Conservation (phyloP, 2,797 vertebrate species). For the Aplochiton taeniatus region DNA sequence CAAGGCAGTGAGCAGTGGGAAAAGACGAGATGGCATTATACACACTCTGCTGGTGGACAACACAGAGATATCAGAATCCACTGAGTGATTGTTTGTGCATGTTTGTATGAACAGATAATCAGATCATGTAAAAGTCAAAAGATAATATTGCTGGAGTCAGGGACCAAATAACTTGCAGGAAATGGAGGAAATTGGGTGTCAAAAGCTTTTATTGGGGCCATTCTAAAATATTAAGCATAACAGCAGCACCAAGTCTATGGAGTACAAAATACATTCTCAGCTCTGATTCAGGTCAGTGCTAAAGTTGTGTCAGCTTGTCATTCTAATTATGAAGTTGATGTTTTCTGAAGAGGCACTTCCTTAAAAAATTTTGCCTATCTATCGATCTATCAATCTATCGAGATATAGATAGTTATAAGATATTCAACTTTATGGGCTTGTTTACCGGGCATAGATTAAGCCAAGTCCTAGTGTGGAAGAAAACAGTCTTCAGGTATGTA, state of each 20-base stretch:
- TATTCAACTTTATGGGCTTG: conserved; percentile 1
- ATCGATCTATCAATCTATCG: too few species aligned
- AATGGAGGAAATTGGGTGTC: neutral
- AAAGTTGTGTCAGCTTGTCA: neutral
- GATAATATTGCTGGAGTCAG: conserved; percentile 9
- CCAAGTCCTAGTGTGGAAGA: too few species aligned
- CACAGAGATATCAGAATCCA: conserved; percentile 84
- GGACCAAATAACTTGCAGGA: conserved; percentile 15
- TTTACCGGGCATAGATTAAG: too few species aligned
- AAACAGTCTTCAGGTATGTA: too few species aligned
- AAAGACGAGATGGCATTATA: conserved; percentile 91
- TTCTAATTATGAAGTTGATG: conserved; percentile 17
- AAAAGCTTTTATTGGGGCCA: neutral
- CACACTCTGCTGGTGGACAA: conserved; percentile 91
- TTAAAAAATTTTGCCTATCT: neutral
- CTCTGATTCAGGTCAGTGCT: neutral
- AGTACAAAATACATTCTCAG: neutral
- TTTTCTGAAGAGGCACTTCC: conserved; percentile 4
- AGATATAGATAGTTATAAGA: neutral
- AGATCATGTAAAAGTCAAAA: neutral
- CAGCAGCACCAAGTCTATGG: neutral
- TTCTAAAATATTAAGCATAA: neutral
- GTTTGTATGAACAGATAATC: neutral
- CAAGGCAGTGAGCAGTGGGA: conserved; percentile 96
- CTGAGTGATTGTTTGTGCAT: conserved; percentile 67